A percentile compares a stretch with the other conserved stretches of the same genome.
phyloP scores from a whole-genome alignment of 37 sponge, comb jelly and placozoan species.

The Aphrocallistes beatrix region DNA sequence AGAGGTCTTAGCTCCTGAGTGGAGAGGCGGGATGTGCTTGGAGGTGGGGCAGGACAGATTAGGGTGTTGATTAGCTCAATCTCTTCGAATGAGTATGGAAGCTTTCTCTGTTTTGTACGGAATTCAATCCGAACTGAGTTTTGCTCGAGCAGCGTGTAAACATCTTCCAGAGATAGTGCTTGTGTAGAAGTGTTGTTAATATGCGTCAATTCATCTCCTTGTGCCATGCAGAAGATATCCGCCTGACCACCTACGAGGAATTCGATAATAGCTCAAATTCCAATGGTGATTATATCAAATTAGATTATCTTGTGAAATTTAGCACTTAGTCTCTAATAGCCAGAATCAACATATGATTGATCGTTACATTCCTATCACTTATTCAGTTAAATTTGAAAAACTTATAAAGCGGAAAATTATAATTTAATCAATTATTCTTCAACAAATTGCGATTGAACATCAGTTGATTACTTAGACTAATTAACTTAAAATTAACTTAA shows the following conservation, averaged over 20 bases:
- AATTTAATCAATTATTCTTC: too few species aligned
- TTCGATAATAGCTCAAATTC: too few species aligned
- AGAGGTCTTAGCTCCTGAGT: not conserved
- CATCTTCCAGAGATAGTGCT: not conserved
- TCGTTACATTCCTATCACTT: too few species aligned
- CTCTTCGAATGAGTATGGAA: not conserved
- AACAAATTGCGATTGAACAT: too few species aligned
- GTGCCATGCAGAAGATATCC: not conserved
- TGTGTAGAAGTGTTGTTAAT: not conserved
- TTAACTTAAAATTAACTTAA: too few species aligned
- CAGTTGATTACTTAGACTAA: too few species aligned
- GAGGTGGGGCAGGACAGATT: slow-evolving; percentile 49
- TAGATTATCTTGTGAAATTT: too few species aligned
- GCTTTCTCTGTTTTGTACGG: not conserved
- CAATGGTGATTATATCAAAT: too few species aligned
- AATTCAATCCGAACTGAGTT: not conserved
- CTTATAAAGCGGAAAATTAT: too few species aligned
- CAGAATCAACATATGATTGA: too few species aligned
- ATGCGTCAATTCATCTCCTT: not conserved
- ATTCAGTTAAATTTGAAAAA: too few species aligned
- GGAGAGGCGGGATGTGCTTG: slow-evolving; percentile 4
- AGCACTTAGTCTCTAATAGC: too few species aligned
- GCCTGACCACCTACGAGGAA: slow-evolving; percentile 18
- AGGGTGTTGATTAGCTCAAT: slow-evolving; percentile 32
- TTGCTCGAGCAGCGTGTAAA: not conserved